Conservation (phyloP, 2,113 vertebrate species). For the Arizona elegans region DNA sequence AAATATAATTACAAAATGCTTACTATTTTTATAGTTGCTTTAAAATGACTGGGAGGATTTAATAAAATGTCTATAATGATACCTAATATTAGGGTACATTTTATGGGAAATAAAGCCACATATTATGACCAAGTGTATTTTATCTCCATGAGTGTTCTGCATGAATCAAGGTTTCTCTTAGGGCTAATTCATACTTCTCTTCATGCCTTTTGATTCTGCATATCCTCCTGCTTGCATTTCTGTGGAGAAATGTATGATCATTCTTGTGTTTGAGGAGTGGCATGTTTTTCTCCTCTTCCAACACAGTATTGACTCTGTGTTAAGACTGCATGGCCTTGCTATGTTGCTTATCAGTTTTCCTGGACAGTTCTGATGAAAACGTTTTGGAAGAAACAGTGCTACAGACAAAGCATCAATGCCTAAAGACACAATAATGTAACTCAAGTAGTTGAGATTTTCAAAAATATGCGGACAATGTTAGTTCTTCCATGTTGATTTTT, state of each 20-base stretch:
- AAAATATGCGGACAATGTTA: not conserved
- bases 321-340: not conserved
- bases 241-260: not conserved
- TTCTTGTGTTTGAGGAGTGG: not conserved
- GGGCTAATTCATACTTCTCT: not conserved
- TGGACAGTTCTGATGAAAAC: not conserved
- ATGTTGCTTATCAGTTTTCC: not conserved
- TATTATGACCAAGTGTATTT: constrained; percentile 20
- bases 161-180: not conserved
- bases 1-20: constrained; percentile 50
- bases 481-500: not conserved
- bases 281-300: not conserved
- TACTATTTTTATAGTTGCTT: constrained; percentile 42
- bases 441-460: not conserved
- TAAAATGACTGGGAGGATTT: constrained; percentile 36
- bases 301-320: not conserved
- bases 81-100: constrained; percentile 13
- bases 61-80: constrained; percentile 31
- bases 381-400: not conserved
- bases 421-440: not conserved
- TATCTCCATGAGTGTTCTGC: not conserved
- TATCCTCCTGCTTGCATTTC: not conserved
- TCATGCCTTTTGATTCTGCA: not conserved
- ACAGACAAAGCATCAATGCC: not conserved
- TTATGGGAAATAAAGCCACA: not conserved